Base-by-base conservation (phyloP, 2,888 invertebrate species). In the Pseudolycoriella hygida region DNA sequence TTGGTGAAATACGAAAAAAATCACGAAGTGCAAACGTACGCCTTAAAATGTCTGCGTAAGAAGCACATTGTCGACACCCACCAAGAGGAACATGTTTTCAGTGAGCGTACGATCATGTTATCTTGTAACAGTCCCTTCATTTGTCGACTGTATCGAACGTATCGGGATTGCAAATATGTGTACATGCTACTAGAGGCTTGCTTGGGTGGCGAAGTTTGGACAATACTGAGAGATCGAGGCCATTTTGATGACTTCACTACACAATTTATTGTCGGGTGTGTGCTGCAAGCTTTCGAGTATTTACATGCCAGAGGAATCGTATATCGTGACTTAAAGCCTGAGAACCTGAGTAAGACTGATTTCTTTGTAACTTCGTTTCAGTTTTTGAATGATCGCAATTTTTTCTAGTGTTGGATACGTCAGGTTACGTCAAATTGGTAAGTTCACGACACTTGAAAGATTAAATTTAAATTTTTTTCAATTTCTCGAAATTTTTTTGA, bases 111-210 rank as follows among this genome's bases (percentile, higher is more conserved):
- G 48, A 86, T 92, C 50, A 80, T 80, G 74, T 69, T 86, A 71
- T 69, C 74, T 54, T 82, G 84, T 56, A 54, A 61, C 5, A 59
- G 58, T 11, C 62, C 66, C 1, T 66, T 66, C 46, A 64, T 66
- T 44, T 67, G 17, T 60, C 89, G 90, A 59, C 67, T 96, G 47
- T 90, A 82, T 63, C 80, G 80, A 54, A 96, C 94, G 2, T 94
- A 82, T 64, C 83, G 84, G 56, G 93, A 96, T 64, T 75, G 73
- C 48, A 92, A 90, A 60, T 92, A 84, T 62, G 80, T 96, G 2
- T 96, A 94, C 62, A 90, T 94, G 70, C 67, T 96, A 42, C 85
- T 96, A 82, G 96, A 96, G 67, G 81, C 85, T 1, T 89, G 93
- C 56, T 71, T 96, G 45, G 94, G 94, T 1, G 94, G 94, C 2